These are phyloP conservation scores for Tetragonula clypearis DNA, from an alignment of 1,140 invertebrate genomes.

Conservation along the genomic window DNA sequence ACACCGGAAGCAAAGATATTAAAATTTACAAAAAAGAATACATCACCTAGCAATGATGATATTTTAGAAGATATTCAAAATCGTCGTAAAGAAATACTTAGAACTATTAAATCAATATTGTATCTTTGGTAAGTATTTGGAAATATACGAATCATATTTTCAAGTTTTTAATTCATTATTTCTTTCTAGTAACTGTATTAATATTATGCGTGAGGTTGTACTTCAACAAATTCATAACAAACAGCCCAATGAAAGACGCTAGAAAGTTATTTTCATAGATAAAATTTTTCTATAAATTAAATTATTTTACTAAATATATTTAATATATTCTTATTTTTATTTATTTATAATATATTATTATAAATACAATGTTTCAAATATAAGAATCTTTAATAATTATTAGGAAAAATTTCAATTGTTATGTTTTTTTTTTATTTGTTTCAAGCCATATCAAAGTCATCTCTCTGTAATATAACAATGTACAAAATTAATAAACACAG, in stretches of 20 bases:
- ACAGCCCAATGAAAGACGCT: not conserved
- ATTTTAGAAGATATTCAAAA: not conserved
- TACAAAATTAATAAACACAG: conserved; percentile 41
- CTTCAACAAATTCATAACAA: conserved; percentile 8
- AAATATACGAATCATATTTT: not conserved
- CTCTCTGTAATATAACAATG: conserved; percentile 79
- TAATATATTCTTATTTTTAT: not conserved
- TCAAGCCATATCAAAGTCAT: conserved; percentile 81
- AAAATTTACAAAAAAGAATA: too few species aligned
- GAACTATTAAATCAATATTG: not conserved
- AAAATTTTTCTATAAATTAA: conserved; percentile 4
- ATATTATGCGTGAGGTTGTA: conserved; percentile 13
- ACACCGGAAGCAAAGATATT: too few species aligned
- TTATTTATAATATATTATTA: too few species aligned
- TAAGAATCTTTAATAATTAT: not conserved
- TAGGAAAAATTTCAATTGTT: not conserved
- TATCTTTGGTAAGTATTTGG: conserved; percentile 30
- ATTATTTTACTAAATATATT: not conserved
- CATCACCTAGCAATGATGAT: not conserved
- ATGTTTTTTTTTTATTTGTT: conserved; percentile 9
- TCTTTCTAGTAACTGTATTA: conserved; percentile 5
- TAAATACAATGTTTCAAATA: not conserved
- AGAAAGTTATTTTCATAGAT: not conserved
- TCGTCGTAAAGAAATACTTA: not conserved
- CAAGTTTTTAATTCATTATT: not conserved